Evolutionary conservation across 2,888 invertebrate genomes (phyloP), one percentile per base, ranked within the genome.

Genomic region (Luperina testacea): DNA sequence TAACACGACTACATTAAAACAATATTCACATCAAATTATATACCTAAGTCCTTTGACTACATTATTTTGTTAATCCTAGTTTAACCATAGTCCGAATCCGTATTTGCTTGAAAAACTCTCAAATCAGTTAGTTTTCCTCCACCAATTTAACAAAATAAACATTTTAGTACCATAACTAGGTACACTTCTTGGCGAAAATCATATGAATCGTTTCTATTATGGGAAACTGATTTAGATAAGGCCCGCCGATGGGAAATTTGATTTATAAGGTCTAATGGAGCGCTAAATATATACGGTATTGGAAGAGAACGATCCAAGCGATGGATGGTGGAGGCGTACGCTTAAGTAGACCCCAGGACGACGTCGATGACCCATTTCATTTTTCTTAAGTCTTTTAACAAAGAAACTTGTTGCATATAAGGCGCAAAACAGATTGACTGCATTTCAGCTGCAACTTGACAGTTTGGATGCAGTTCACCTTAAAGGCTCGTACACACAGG

Each of bases 241-340:
- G 70, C 32, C 48, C 38, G 71, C 63, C 79, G 78, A 80, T 80
- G 79, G 80, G 42, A 85, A 85, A 89, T 87, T 83, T 89, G 87
- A 88, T 87, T 89, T 89, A 88, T 81, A 70, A 72, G 72, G 80
- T 80, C 82, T 80, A 89, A 83, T 87, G 83, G 83, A 87, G 78
- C 85, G 80, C 75, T 81, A 83, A 89, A 88, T 83, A 80, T 86
- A 88, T 83, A 85, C 83, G 73, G 53, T 69, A 81, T 85, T 76
- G 81, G 71, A 61, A 38, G 72, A 76, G 70, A 78, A 77, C 77
- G 70, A 77, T 32, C 63, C 57, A 27, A 63, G 61, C 78, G 81
- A 77, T 74, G 64, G 78, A 82, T 79, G 75, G 77, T 32, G 67
- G 75, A 61, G 76, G 76, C 53, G 70, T 70, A 64, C 72, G 75